Evolutionary conservation across 64 coral and sea anemone species (phyloP).

Genomic region (Cladopsammia gracilis): DNA sequence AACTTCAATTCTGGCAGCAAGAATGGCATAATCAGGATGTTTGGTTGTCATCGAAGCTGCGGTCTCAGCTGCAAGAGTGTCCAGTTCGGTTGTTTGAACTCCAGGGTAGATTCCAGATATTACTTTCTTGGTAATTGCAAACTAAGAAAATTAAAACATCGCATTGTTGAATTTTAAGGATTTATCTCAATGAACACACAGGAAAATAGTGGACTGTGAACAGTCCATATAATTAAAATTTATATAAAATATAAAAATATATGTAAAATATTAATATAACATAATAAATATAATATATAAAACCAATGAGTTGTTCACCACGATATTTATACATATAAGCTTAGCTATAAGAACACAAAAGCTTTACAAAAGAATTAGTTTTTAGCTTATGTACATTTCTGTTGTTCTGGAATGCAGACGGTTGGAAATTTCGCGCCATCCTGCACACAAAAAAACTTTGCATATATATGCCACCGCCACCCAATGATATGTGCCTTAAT

Average conservation of each 20-base stretch:
- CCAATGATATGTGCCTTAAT: neutral
- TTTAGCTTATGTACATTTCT: too few species aligned
- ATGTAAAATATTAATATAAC: too few species aligned
- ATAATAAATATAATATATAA: too few species aligned
- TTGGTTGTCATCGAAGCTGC: conserved; percentile 98
- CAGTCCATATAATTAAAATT: too few species aligned
- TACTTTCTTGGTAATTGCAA: conserved; percentile 94
- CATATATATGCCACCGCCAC: neutral
- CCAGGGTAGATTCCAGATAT: conserved; percentile 90
- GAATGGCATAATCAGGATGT: conserved; percentile 95
- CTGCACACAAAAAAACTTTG: neutral
- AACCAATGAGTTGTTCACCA: too few species aligned
- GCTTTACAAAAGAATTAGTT: too few species aligned
- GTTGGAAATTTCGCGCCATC: neutral
- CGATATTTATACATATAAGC: too few species aligned
- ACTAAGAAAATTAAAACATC: conserved; percentile 35
- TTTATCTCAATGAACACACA: too few species aligned
- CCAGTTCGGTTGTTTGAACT: conserved; percentile 90
- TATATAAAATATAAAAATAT: too few species aligned
- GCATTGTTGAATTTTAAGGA: neutral
- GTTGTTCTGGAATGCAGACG: too few species aligned
- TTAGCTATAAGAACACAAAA: too few species aligned
- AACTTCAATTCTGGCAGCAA: conserved; percentile 96
- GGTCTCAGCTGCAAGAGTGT: conserved; percentile 93
- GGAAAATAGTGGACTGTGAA: too few species aligned